Percentiles rank a stretch among this genome's conserved stretches.
phyloP scores from a whole-genome alignment of 2,797 vertebrate genomes.

The Etheostoma nigrum region DNA sequence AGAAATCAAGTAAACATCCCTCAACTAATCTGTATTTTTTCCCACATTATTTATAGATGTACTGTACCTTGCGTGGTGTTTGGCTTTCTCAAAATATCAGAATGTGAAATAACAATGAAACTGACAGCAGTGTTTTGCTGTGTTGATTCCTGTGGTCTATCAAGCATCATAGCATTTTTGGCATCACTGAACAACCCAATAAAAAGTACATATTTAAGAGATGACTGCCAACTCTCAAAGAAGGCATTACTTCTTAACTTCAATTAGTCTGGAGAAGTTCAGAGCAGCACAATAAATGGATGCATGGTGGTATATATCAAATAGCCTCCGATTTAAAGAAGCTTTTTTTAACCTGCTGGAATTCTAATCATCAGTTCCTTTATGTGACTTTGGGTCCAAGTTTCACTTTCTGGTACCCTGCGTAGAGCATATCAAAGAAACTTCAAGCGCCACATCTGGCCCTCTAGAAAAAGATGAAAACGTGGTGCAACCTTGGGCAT shows the following conservation, averaged over 20 bases:
- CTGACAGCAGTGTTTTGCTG: slow-evolving; percentile 37
- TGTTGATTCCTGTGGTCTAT: slow-evolving; percentile 9
- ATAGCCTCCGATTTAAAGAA: slow-evolving; percentile 18
- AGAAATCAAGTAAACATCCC: slow-evolving; percentile 49
- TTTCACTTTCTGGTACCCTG: slow-evolving; percentile 50
- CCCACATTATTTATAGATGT: slow-evolving; percentile 67
- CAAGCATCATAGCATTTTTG: background rate
- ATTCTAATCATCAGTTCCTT: slow-evolving; percentile 59
- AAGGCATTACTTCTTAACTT: slow-evolving; percentile 4
- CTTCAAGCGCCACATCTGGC: slow-evolving; percentile 61
- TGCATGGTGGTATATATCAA: slow-evolving; percentile 9
- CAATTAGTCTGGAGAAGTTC: slow-evolving; percentile 2
- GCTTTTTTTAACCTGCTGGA: slow-evolving; percentile 24
- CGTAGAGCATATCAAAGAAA: slow-evolving; percentile 62
- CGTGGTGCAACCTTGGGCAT: slow-evolving; percentile 46
- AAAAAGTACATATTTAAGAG: slow-evolving; percentile 13
- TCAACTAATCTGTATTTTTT: slow-evolving; percentile 41
- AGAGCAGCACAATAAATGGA: slow-evolving; percentile 9
- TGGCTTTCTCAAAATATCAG: slow-evolving; percentile 37
- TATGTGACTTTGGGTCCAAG: slow-evolving; percentile 58
- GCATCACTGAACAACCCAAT: background rate
- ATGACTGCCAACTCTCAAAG: slow-evolving; percentile 5
- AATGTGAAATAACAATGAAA: slow-evolving; percentile 35
- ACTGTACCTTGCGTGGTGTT: slow-evolving; percentile 33
- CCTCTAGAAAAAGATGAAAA: slow-evolving; percentile 56